These are phyloP conservation scores for Incurvaria masculella DNA, from an alignment of 2,888 invertebrate genomes.

Conservation along the genomic window DNA sequence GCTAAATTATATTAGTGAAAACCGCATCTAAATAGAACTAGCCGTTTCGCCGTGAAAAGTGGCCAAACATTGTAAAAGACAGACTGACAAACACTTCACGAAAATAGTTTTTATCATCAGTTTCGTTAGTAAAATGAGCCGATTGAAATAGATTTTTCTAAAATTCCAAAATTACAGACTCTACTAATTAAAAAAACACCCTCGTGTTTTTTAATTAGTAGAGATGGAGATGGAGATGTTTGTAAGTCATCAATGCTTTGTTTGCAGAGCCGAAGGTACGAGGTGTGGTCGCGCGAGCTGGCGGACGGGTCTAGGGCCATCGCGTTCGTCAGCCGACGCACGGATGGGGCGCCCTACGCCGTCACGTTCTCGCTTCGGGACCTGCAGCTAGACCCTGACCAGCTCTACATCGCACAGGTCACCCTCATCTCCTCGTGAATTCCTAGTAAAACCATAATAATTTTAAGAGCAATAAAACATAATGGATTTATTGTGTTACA, in stretches of 20 bases:
- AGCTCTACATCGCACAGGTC: not conserved
- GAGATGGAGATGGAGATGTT: too few relatives aligned
- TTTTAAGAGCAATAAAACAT: too few relatives aligned
- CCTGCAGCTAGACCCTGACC: constrained; percentile 21
- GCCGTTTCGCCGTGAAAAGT: too few relatives aligned
- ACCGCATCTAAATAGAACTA: too few relatives aligned
- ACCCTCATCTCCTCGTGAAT: not conserved
- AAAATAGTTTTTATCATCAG: too few relatives aligned
- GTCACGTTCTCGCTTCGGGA: constrained; percentile 24
- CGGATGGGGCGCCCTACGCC: constrained; percentile 30
- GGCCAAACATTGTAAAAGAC: too few relatives aligned
- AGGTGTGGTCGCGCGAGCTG: constrained; percentile 58
- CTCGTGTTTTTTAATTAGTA: not conserved
- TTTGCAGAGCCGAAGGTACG: constrained; percentile 27
- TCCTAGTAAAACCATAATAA: too few relatives aligned
- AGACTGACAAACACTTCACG: too few relatives aligned
- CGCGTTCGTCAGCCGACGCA: constrained; percentile 51
- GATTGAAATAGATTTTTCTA: too few relatives aligned
- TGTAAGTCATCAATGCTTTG: constrained; percentile 4
- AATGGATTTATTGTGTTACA: constrained; percentile 16
- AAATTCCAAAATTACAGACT: too few relatives aligned
- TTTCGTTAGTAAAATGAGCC: too few relatives aligned
- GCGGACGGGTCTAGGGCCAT: constrained; percentile 50
- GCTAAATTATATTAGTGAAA: too few relatives aligned
- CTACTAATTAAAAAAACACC: not conserved